phyloP scores from a whole-genome alignment of 2,888 invertebrate genomes.

The Hedya salicella region DNA sequence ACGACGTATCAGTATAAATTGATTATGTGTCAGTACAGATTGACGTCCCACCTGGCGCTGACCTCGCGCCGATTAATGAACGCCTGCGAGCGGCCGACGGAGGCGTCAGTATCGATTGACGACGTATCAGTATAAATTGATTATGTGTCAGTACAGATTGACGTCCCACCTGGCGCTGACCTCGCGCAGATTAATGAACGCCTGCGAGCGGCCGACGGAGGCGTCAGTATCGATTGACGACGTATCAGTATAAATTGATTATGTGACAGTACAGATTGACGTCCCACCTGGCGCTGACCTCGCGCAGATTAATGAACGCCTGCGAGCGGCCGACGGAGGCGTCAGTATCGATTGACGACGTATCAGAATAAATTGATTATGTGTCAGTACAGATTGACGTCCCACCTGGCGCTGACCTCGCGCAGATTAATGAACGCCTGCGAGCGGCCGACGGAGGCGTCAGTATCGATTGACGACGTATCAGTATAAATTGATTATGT shows the following conservation, averaged over 20 bases:
- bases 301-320: constrained; percentile 97
- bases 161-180: constrained; percentile 86
- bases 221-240: constrained; percentile 98
- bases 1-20: too few relatives aligned
- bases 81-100: constrained; percentile 91
- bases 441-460: too few relatives aligned
- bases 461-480: too few relatives aligned
- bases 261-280: constrained; percentile 81
- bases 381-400: too few relatives aligned
- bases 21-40: too few relatives aligned
- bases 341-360: too few relatives aligned
- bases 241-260: too few relatives aligned
- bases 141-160: constrained; percentile 67
- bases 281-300: constrained; percentile 88
- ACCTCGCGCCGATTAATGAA: constrained; percentile 99
- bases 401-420: too few relatives aligned
- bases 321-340: constrained; percentile 88
- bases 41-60: constrained; percentile 79
- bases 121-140: background rate
- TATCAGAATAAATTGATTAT: too few relatives aligned
- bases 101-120: background rate
- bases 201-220: constrained; percentile 94
- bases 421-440: too few relatives aligned
- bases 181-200: constrained; percentile 98
- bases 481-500: too few relatives aligned